phyloP scores from a whole-genome alignment of 2,797 vertebrate genomes.

The Myioborus miniatus region DNA sequence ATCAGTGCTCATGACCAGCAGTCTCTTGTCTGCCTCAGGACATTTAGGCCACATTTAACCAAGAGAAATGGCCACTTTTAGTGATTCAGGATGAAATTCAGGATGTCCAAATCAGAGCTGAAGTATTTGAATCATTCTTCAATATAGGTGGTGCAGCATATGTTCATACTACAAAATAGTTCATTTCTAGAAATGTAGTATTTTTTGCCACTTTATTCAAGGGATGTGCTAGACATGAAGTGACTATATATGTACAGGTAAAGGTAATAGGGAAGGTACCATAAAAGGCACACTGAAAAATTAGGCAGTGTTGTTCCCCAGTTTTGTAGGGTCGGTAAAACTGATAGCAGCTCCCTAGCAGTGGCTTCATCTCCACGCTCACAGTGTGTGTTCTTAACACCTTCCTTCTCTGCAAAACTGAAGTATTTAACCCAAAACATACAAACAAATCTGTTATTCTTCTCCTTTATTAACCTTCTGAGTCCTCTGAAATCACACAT shows the following conservation, averaged over 20 bases:
- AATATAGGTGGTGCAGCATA: neutral
- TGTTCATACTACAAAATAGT: neutral
- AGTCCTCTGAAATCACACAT: neutral
- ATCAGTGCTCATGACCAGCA: rapidly evolving
- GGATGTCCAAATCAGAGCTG: neutral
- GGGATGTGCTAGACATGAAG: neutral
- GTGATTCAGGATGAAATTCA: neutral
- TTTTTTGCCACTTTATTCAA: neutral
- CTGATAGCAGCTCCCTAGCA: conserved; percentile 26
- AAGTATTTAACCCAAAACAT: conserved; percentile 63
- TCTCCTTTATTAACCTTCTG: conserved; percentile 38
- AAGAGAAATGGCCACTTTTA: neutral
- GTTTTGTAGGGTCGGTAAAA: neutral
- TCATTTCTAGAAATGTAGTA: neutral
- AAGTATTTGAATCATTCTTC: neutral
- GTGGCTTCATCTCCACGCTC: conserved; percentile 19
- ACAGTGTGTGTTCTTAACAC: conserved; percentile 51
- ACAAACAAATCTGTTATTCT: conserved; percentile 66
- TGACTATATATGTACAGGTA: neutral
- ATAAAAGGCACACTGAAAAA: neutral
- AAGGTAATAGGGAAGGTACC: neutral
- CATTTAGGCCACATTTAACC: neutral
- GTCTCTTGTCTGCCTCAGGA: rapidly evolving
- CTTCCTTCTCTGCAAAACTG: conserved; percentile 50
- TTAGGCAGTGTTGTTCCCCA: neutral